Evolutionary conservation across 1,140 invertebrate species (phyloP), one percentile per base, ranked within the genome.

Genomic region (Drosophila prosaltans): DNA sequence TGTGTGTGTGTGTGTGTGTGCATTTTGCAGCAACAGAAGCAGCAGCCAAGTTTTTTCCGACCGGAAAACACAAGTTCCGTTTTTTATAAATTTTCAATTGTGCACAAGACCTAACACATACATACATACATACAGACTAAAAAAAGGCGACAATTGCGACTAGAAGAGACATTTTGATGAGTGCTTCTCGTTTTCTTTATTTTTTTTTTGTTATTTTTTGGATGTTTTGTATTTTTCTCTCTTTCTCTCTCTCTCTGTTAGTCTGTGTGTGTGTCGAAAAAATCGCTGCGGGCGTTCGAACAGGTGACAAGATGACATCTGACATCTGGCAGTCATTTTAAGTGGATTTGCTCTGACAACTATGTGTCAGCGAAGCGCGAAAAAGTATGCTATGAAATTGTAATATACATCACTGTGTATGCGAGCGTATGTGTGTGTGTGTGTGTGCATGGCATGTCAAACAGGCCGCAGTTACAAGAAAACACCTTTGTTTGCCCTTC

Each of bases 11-110:
- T n/a, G 16, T 36, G n/a, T 24, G 24, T 21, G 41, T 32, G 43
- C 59, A 64, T 45, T 39, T 62, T 79, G 40, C 55, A 45, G 61
- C 40, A 70, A 48, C 67, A 66, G 48, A 51, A 69, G 57, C 77
- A 71, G 62, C 71, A 80, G 80, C 65, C 83, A 83, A 88, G 84
- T 86, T 86, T 88, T 83, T 86, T 86, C 69, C 83, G 69, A 32
- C 69, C 83, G 83, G 83, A 88, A 86, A 86, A 88, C 80, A 86
- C 83, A 86, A 78, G 76, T 80, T 86, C 83, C 83, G 83, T 61
- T 84, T 78, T 78, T 80, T 82, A 77, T 82, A 88, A 88, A 86
- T 80, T 82, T 69, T 86, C 83, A 86, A 86, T 86, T 80, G 79
- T 73, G 80, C 72, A 65, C 65, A 59, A 61, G 57, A 70, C 66